phyloP scores from a whole-genome alignment of 2,113 vertebrate species.

The Aldabrachelys gigantea region DNA sequence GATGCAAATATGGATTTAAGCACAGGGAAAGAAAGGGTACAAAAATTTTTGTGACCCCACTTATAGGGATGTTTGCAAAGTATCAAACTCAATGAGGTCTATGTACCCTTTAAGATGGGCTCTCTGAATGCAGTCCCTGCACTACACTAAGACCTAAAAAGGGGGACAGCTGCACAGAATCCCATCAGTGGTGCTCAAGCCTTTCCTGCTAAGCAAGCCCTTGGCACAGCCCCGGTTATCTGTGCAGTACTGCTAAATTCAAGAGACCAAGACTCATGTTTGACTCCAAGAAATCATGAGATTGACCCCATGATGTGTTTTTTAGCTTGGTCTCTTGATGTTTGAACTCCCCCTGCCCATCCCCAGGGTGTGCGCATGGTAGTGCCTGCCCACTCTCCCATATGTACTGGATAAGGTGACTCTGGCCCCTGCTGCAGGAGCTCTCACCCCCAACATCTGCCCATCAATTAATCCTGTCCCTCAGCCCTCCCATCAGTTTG shows the following conservation, averaged over 20 bases:
- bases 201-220: not conserved
- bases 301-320: not conserved
- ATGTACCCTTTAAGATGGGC: not conserved
- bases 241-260: not conserved
- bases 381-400: not conserved
- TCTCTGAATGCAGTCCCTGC: not conserved
- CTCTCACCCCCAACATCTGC: not conserved
- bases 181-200: not conserved
- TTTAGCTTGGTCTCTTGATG: not conserved
- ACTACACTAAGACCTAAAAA: not conserved
- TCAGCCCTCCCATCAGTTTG: not conserved
- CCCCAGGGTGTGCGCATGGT: not conserved
- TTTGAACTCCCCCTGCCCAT: not conserved
- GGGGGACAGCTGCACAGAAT: not conserved
- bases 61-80: not conserved
- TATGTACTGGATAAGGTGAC: not conserved
- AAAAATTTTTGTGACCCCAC: not conserved
- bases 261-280: not conserved
- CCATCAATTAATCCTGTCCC: not conserved
- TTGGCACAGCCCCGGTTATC: not conserved
- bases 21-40: not conserved
- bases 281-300: not conserved
- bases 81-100: not conserved
- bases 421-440: not conserved
- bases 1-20: conserved; percentile 25